A percentile compares a stretch with the other conserved stretches of the same genome.
These are phyloP conservation scores for Ranitomeya imitator DNA, from an alignment of 2,113 vertebrate genomes.

Conservation along the genomic window DNA sequence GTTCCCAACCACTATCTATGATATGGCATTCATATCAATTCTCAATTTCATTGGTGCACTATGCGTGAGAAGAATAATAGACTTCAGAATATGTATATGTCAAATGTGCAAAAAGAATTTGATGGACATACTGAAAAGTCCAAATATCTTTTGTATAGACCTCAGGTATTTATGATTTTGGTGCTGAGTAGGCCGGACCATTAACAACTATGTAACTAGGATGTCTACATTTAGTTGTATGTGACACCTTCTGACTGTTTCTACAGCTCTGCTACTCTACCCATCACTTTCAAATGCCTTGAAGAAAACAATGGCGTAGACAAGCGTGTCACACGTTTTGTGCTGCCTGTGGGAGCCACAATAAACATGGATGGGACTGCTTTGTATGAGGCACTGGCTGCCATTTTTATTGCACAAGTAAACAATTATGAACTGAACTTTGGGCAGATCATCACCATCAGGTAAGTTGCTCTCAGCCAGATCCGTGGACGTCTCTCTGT, in stretches of 20 bases:
- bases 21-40: too few species aligned
- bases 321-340: slow-evolving; percentile 90
- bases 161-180: too few species aligned
- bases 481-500: neutral
- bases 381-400: slow-evolving; percentile 92
- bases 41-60: too few species aligned
- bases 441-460: slow-evolving; percentile 96
- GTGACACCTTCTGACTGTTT: neutral
- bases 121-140: too few species aligned
- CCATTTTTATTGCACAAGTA: slow-evolving; percentile 97
- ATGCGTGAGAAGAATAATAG: too few species aligned
- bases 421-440: slow-evolving; percentile 97
- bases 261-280: slow-evolving; percentile 91
- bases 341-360: slow-evolving; percentile 92
- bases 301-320: slow-evolving; percentile 92
- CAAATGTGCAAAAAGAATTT: too few species aligned
- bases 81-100: too few species aligned
- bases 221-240: too few species aligned
- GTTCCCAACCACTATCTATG: too few species aligned
- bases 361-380: slow-evolving; percentile 98
- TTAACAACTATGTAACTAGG: too few species aligned
- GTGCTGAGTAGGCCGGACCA: too few species aligned
- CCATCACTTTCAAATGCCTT: slow-evolving; percentile 94
- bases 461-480: slow-evolving; percentile 69
- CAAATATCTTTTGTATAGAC: too few species aligned